Percentiles rank a stretch among this genome's conserved stretches.
Conservation (phyloP, 2,888 invertebrate genomes). For the Lasioglossum leucozonium region DNA sequence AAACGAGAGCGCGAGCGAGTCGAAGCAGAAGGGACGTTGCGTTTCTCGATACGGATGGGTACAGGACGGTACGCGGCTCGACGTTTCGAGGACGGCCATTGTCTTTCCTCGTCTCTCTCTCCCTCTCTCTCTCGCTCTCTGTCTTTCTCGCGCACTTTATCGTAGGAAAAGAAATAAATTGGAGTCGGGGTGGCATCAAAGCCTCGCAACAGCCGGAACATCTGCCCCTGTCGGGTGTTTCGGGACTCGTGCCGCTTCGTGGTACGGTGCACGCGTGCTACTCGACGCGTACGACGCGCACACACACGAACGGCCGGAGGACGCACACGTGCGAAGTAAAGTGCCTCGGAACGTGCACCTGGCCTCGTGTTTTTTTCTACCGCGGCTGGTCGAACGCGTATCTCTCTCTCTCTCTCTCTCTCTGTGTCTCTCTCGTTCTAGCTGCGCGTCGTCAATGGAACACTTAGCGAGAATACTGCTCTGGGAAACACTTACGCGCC, state of each 20-base stretch:
- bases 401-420: conserved; percentile 22
- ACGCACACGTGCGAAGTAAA: conserved; percentile 23
- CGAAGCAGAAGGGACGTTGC: background rate
- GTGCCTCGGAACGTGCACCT: conserved; percentile 61
- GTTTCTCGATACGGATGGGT: background rate
- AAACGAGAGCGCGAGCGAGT: background rate
- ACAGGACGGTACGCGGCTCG: background rate
- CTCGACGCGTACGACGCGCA: conserved; percentile 19
- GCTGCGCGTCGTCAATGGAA: conserved; percentile 26
- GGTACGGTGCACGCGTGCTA: conserved; percentile 63
- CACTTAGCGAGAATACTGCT: conserved; percentile 30
- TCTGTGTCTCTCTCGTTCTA: background rate
- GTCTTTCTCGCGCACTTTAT: background rate
- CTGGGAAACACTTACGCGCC: conserved; percentile 1
- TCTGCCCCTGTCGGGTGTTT: conserved; percentile 68
- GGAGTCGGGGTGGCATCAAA: conserved; percentile 61
- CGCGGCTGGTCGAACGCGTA: background rate
- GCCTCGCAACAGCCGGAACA: conserved; percentile 66
- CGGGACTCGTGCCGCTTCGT: conserved; percentile 65
- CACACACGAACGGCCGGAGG: no score
- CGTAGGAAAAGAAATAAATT: conserved; percentile 53
- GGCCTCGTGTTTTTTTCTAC: conserved; percentile 57
- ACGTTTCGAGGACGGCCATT: background rate
- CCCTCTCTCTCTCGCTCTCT: no score
- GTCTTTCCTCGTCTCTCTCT: background rate